Evolutionary conservation across 1,140 invertebrate genomes (phyloP), one percentile per base, ranked within the genome.

Genomic region (Atta colombica): DNA sequence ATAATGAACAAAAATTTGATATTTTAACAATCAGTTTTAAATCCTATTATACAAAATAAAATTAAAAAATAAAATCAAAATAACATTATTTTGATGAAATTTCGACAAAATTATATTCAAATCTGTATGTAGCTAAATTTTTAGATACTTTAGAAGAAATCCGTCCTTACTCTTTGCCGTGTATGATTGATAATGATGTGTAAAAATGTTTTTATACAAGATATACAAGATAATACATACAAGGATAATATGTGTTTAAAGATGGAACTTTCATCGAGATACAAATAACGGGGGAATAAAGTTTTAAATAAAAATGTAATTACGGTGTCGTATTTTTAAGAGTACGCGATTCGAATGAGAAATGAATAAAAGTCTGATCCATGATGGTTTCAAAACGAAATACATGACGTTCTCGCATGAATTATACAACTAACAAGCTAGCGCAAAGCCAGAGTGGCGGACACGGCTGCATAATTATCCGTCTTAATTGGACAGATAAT

Each of bases 401-500:
- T 51, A 25, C 71, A 58, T 45, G 69, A 75, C 68, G 28, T 82
- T 21, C 18, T 14, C 80, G 53, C n/a, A n/a, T 58, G 28, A 86
- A 69, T 89, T 82, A 89, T 60, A 21, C 66, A 65, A 86, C 88
- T 90, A 89, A 69, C 86, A 89, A 89, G 75, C 88, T 69, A 65
- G 66, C 61, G 71, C 60, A 55, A 14, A 14, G 35, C 65, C 21
- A n/a, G 21, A 25, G 51, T 66, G 68, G 61, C 21, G 81, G 45
- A 35, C 75, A 78, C 66, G 74, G 53, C 66, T 74, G 86, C 90
- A 35, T 85, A 81, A 91, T 87, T 89, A 91, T 91, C 84, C 84
- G 74, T 91, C 87, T 87, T 87, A 90, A 89, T 90, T 90, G 86
- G 77, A 80, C 88, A 66, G 77, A 63, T 85, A 89, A 90, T 90